Evolutionary conservation across 2,113 vertebrate species (phyloP), one percentile per base, ranked within the genome.

Genomic region (Mus spicilegus): DNA sequence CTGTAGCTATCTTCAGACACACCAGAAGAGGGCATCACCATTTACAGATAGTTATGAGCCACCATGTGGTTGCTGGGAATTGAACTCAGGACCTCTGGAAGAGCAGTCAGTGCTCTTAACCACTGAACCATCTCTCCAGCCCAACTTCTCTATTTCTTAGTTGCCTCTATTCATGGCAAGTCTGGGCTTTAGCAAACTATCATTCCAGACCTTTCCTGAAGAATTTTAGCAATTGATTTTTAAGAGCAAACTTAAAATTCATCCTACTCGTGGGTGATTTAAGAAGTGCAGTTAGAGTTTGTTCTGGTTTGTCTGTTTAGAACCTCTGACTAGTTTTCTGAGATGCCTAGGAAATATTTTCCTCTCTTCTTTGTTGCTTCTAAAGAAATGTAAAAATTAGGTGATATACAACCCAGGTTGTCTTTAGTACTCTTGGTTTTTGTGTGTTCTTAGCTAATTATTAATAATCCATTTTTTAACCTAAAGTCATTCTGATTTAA

Each of bases 401-500:
- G 12, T 72, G 24, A 86, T 73, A 36, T 69, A 70, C 2, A 89
- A 49, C 42, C 42, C 14, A 54, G 7, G 42, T 92, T 90, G 24
- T 94, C 49, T 72, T 46, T 28, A 73, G 1, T 9, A 77, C 19
- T 94, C 51, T 82, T 87, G 28, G 33, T 77, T 90, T 90, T 67
- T 85, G 36, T 42, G 11, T 95, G 39, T 58, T 95, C 51, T 87
- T 22, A 87, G 73, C n/a, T n/a, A 73, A 61, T 85, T 81, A 12
- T 76, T 96, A 80, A 42, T 86, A 69, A 24, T 73, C 46, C 13
- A 13, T 87, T 58, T 77, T 94, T 94, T 70, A 76, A 16, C 56
- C 42, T 77, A 85, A 96, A 93, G 22, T 84, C 85, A 93, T 93
- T n/a, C 72, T 95, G 30, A 39, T 76, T 90, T 96, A 36, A 36